phyloP scores from a whole-genome alignment of 35 echinoderm and acorn worm genomes.

The Holothuria glaberrima region DNA sequence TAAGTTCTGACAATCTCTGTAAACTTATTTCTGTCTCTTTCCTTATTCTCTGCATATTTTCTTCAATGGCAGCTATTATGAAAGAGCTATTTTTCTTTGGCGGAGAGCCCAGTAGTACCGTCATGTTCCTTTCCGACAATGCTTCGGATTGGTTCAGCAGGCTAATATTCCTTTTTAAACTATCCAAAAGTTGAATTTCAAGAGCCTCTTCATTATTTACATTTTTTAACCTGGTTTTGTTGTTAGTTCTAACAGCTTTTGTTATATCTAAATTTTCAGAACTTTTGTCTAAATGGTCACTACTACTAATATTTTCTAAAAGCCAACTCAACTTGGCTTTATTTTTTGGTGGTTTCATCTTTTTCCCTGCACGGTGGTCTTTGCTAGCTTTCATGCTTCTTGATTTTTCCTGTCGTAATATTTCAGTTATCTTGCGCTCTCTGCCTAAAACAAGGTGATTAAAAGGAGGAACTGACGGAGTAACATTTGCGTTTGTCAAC shows the following conservation, averaged over 20 bases:
- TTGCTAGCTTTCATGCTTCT: slow-evolving; percentile 20
- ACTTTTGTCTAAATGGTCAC: slow-evolving; percentile 27
- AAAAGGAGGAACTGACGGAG: slow-evolving; percentile 49
- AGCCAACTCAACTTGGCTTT: slow-evolving; percentile 49
- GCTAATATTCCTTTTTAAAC: slow-evolving; percentile 52
- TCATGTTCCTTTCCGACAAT: slow-evolving; percentile 11
- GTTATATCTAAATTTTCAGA: slow-evolving; percentile 42
- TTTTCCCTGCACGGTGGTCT: slow-evolving; percentile 31
- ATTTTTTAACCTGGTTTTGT: slow-evolving; percentile 58
- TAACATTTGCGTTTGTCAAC: slow-evolving; percentile 35
- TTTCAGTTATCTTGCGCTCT: slow-evolving; percentile 48
- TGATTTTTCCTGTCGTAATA: slow-evolving; percentile 22
- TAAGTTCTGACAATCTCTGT: slow-evolving; percentile 73
- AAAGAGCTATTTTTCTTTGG: slow-evolving; percentile 73
- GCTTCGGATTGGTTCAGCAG: slow-evolving; percentile 31
- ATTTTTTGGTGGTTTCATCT: slow-evolving; percentile 13
- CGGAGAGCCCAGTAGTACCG: slow-evolving; percentile 41
- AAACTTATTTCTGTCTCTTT: slow-evolving; percentile 85
- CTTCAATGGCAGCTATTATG: slow-evolving; percentile 84
- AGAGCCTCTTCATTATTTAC: slow-evolving; percentile 36
- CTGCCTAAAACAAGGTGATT: slow-evolving; percentile 60
- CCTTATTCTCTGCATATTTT: slow-evolving; percentile 88
- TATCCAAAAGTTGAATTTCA: slow-evolving; percentile 53
- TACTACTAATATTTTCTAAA: slow-evolving; percentile 55
- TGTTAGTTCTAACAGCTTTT: slow-evolving; percentile 25